Evolutionary conservation across 2,888 invertebrate species (phyloP).

Genomic region (Graphium colonna): DNA sequence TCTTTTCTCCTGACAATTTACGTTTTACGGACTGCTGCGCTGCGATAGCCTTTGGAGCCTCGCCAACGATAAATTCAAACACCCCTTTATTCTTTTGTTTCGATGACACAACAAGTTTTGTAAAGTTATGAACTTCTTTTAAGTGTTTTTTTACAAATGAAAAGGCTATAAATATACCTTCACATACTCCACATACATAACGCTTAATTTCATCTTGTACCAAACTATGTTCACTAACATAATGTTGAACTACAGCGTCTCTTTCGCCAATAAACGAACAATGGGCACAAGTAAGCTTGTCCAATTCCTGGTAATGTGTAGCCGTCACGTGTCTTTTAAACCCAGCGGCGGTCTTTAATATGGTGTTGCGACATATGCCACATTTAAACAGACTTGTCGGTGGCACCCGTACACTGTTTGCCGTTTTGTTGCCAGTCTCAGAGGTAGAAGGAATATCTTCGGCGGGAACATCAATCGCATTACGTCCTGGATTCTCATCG

Average conservation of each 20-base stretch:
- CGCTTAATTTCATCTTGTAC: not conserved
- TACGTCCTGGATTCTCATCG: slow-evolving; percentile 45
- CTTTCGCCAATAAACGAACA: slow-evolving; percentile 28
- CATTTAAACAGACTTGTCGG: slow-evolving; percentile 41
- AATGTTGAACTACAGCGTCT: slow-evolving; percentile 42
- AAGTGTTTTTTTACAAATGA: slow-evolving; percentile 9
- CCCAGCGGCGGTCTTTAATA: slow-evolving; percentile 31
- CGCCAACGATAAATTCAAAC: not conserved
- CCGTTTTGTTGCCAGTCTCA: too few relatives aligned
- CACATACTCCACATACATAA: slow-evolving; percentile 11
- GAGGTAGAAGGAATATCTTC: slow-evolving; percentile 27
- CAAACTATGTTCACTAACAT: slow-evolving; percentile 28
- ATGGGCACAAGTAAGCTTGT: slow-evolving; percentile 34
- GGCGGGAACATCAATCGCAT: slow-evolving; percentile 43
- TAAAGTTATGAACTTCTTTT: not conserved
- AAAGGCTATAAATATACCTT: not conserved
- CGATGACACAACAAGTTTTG: slow-evolving; percentile 4
- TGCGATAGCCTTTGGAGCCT: not conserved
- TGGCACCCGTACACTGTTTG: slow-evolving; percentile 18
- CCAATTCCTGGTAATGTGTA: slow-evolving; percentile 25
- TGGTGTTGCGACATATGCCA: slow-evolving; percentile 38
- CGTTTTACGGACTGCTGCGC: not conserved
- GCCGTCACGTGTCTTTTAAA: slow-evolving; percentile 45
- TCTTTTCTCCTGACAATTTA: not conserved
- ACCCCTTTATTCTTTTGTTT: not conserved